A percentile compares a stretch with the other conserved stretches of the same genome.
phyloP scores from a whole-genome alignment of 2,888 invertebrate species.

The Drosophila cyrtoloma region DNA sequence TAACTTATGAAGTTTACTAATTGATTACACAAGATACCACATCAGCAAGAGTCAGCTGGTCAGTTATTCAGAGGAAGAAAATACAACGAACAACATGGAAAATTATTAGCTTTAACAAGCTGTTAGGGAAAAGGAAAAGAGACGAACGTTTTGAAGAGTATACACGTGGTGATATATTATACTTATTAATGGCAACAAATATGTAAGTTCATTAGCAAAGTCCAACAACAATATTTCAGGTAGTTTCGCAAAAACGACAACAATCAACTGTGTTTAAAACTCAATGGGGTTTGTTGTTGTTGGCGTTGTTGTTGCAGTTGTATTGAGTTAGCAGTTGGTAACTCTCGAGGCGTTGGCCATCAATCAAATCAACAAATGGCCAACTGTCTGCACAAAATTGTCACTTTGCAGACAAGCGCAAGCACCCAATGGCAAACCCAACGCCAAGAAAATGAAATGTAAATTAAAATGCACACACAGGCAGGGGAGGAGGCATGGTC shows the following conservation, averaged over 20 bases:
- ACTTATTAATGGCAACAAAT: conserved; percentile 68
- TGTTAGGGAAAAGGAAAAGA: not conserved
- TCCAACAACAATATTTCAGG: not conserved
- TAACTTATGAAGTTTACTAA: conserved; percentile 69
- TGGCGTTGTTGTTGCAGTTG: conserved; percentile 14
- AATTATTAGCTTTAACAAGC: conserved; percentile 20
- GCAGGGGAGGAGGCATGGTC: conserved; percentile 3
- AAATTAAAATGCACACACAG: conserved; percentile 66
- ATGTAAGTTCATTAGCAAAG: conserved; percentile 66
- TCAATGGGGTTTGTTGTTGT: conserved; percentile 6
- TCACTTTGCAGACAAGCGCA: conserved; percentile 26
- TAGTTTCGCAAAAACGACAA: not conserved
- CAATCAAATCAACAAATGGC: conserved; percentile 77
- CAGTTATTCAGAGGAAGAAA: conserved; percentile 3
- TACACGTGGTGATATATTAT: conserved; percentile 42
- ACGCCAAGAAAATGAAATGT: conserved; percentile 70
- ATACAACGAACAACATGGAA: conserved; percentile 37
- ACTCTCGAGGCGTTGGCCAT: conserved; percentile 59
- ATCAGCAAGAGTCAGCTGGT: conserved; percentile 12
- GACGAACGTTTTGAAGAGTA: not conserved
- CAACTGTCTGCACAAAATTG: conserved; percentile 58
- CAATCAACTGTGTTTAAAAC: conserved; percentile 22
- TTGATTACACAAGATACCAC: conserved; percentile 39
- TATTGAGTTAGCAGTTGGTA: conserved; percentile 37
- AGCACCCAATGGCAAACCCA: conserved; percentile 33